Conservation (phyloP, 1,140 invertebrate genomes). For the Arctopsyche grandis region DNA sequence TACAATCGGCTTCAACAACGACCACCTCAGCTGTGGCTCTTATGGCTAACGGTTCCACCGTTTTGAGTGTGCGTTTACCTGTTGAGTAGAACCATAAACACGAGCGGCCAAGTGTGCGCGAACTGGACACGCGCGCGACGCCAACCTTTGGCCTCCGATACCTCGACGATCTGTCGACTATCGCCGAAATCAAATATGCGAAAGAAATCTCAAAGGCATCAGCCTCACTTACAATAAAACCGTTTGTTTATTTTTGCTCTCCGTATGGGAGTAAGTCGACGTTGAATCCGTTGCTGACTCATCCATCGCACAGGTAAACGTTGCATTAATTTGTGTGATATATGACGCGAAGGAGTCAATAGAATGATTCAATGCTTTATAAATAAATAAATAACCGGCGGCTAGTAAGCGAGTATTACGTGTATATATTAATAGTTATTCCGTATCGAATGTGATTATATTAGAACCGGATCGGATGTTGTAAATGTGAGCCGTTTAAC, state of each 20-base stretch:
- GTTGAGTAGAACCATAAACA: constrained; percentile 11
- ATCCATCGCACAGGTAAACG: no score
- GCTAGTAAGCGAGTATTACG: no score
- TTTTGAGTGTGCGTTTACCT: constrained; percentile 24
- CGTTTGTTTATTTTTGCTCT: no score
- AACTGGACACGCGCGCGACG: not conserved
- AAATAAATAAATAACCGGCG: no score
- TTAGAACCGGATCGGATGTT: not conserved
- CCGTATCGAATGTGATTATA: not conserved
- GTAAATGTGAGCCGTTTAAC: not conserved
- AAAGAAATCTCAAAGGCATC: not conserved
- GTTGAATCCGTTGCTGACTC: no score
- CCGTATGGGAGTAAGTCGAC: no score
- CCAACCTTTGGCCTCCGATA: not conserved
- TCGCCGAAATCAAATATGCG: not conserved
- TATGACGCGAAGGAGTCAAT: no score
- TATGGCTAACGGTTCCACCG: constrained; percentile 16
- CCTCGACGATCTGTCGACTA: not conserved
- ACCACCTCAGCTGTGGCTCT: not conserved
- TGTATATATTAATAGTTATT: no score
- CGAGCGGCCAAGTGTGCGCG: not conserved
- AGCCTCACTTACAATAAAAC: no score
- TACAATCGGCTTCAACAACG: not conserved
- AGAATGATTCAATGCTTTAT: no score
- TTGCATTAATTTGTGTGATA: no score